These are phyloP conservation scores for Hemistola chrysoprasaria DNA, from an alignment of 2,888 invertebrate genomes.

Conservation along the genomic window DNA sequence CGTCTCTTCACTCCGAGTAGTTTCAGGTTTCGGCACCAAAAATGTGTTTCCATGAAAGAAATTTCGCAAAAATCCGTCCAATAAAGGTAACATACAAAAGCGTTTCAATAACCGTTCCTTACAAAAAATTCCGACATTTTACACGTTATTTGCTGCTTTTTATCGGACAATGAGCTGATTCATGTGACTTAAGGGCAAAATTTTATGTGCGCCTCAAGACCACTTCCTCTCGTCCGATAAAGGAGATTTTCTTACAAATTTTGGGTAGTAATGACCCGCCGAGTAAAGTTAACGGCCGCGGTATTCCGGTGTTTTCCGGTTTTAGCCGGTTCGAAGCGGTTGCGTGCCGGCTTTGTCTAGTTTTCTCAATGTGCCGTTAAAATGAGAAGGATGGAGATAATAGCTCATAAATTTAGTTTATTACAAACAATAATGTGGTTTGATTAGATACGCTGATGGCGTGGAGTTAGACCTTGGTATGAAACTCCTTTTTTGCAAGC, in stretches of 20 bases:
- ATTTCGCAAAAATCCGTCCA: conserved; percentile 8
- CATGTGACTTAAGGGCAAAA: conserved; percentile 22
- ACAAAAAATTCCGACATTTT: conserved; percentile 12
- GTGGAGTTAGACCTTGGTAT: neutral
- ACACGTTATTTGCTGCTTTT: conserved; percentile 21
- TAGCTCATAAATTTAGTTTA: conserved; percentile 22
- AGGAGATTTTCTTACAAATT: conserved; percentile 34
- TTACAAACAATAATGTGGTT: conserved; percentile 23
- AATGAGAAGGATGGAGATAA: conserved; percentile 23
- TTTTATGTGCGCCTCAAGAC: conserved; percentile 25
- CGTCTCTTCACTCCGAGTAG: no score
- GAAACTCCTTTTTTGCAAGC: neutral
- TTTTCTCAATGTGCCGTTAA: conserved; percentile 15
- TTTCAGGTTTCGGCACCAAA: neutral
- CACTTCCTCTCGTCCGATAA: conserved; percentile 27
- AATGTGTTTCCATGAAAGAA: conserved; percentile 4
- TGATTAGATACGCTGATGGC: conserved; percentile 11
- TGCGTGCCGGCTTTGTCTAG: conserved; percentile 24
- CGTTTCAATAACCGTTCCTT: conserved; percentile 15
- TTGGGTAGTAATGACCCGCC: conserved; percentile 32
- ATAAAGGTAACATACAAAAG: conserved; percentile 13
- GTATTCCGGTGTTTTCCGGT: conserved; percentile 29
- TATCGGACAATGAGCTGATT: conserved; percentile 25
- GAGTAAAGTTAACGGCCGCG: conserved; percentile 27
- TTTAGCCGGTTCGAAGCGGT: conserved; percentile 23